Percentiles rank a stretch among this genome's conserved stretches.
phyloP scores from a whole-genome alignment of 92 coral and sea anemone species.

The Micromussa lordhowensis region DNA sequence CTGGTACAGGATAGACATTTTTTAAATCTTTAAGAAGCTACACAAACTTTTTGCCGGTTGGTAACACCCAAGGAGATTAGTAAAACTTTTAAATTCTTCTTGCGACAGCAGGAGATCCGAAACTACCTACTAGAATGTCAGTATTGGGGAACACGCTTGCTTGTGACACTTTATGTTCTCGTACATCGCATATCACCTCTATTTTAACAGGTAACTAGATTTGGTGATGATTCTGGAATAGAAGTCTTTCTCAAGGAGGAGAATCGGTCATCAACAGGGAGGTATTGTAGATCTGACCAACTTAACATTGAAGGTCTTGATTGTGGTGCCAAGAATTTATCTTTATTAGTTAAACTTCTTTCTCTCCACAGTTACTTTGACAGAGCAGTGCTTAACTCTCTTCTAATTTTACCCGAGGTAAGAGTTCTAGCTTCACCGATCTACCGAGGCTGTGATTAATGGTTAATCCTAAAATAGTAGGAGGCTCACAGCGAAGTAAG shows the following conservation, averaged over 20 bases:
- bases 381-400: constrained; percentile 35
- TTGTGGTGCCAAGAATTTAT: too few species aligned
- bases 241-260: constrained; percentile 29
- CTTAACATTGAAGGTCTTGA: not conserved
- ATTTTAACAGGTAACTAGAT: not conserved
- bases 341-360: not conserved
- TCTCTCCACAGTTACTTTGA: constrained; percentile 20
- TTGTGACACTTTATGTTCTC: not conserved
- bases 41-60: too few species aligned
- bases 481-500: too few species aligned
- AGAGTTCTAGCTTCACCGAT: not conserved
- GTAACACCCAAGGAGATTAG: too few species aligned
- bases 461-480: too few species aligned
- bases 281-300: not conserved
- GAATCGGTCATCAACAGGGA: constrained; percentile 30
- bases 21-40: too few species aligned
- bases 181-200: not conserved
- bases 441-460: too few species aligned
- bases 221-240: constrained; percentile 6
- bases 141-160: too few species aligned
- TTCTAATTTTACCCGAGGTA: constrained; percentile 32
- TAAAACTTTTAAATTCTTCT: too few species aligned
- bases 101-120: too few species aligned
- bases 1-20: too few species aligned
- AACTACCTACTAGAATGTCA: too few species aligned